phyloP scores from a whole-genome alignment of 2,113 vertebrate species.

The Brachyhypopomus gauderio region DNA sequence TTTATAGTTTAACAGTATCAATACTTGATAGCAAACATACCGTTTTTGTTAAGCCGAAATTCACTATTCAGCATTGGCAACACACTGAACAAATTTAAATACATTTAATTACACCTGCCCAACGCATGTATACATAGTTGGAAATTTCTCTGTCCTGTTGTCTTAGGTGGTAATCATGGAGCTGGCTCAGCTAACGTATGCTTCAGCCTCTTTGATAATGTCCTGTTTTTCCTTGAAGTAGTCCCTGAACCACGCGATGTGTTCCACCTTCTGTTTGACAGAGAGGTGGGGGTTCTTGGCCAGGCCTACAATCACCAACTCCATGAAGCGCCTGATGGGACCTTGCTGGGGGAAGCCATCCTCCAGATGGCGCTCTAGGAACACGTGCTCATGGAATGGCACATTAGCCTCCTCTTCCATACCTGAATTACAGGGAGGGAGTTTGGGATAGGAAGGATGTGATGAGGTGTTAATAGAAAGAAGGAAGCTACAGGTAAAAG shows the following conservation, averaged over 20 bases:
- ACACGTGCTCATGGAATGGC: slow-evolving; percentile 93
- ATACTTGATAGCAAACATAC: too few relatives aligned
- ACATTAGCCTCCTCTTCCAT: slow-evolving; percentile 84
- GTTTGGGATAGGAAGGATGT: too few relatives aligned
- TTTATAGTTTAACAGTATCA: not conserved
- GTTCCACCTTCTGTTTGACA: slow-evolving; percentile 87
- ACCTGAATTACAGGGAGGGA: slow-evolving; percentile 68
- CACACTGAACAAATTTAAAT: too few relatives aligned
- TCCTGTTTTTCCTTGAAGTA: slow-evolving; percentile 91
- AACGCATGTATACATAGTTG: too few relatives aligned
- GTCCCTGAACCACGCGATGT: slow-evolving; percentile 92
- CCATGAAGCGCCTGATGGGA: slow-evolving; percentile 95
- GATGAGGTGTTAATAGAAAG: too few relatives aligned
- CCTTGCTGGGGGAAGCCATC: slow-evolving; percentile 85
- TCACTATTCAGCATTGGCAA: too few relatives aligned
- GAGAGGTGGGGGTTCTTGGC: slow-evolving; percentile 87
- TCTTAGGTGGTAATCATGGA: slow-evolving; percentile 21
- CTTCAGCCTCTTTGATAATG: slow-evolving; percentile 78
- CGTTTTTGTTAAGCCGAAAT: too few relatives aligned
- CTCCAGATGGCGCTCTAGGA: slow-evolving; percentile 86
- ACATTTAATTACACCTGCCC: too few relatives aligned
- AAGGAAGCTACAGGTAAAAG: too few relatives aligned
- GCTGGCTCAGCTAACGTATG: slow-evolving; percentile 63
- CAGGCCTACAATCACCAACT: slow-evolving; percentile 88
- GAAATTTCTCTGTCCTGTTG: too few relatives aligned